Evolutionary conservation across 2,888 invertebrate species (phyloP).

Genomic region (Creontiades dilutus): DNA sequence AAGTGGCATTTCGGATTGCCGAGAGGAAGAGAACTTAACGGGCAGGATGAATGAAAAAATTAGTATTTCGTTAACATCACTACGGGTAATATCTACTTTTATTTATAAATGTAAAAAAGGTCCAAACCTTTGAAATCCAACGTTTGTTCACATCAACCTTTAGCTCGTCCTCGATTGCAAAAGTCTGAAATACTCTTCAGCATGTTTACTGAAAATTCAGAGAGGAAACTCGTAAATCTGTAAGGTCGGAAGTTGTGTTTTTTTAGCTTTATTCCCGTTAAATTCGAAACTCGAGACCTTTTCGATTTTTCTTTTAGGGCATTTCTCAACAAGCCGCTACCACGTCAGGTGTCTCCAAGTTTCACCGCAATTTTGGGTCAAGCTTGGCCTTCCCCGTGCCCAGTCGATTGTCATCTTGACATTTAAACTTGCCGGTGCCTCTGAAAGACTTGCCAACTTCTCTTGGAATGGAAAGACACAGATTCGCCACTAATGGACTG

Average conservation of each 20-base stretch:
- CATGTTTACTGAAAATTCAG: background rate
- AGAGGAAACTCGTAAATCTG: background rate
- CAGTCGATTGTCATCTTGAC: conserved; percentile 57
- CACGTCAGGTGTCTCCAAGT: background rate
- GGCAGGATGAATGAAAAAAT: background rate
- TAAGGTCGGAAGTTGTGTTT: background rate
- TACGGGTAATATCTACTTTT: background rate
- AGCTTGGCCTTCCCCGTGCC: conserved; percentile 6
- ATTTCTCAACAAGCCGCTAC: conserved; percentile 36
- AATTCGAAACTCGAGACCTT: conserved; percentile 25
- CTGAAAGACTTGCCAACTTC: conserved; percentile 31
- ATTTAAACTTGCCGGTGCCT: conserved; percentile 42
- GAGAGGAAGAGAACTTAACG: background rate
- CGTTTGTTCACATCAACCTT: background rate
- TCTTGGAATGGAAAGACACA: background rate
- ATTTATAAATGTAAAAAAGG: background rate
- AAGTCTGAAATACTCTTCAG: background rate
- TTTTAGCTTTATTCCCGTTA: background rate
- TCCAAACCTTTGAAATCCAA: background rate
- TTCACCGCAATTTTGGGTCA: conserved; percentile 16
- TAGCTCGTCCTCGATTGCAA: background rate
- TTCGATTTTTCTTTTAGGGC: conserved; percentile 20
- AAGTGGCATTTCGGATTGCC: background rate
- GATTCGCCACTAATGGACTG: conserved; percentile 34
- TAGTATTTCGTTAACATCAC: too few species aligned